Conservation (phyloP, 2,797 vertebrate genomes). For the Sebastes wilsoni region DNA sequence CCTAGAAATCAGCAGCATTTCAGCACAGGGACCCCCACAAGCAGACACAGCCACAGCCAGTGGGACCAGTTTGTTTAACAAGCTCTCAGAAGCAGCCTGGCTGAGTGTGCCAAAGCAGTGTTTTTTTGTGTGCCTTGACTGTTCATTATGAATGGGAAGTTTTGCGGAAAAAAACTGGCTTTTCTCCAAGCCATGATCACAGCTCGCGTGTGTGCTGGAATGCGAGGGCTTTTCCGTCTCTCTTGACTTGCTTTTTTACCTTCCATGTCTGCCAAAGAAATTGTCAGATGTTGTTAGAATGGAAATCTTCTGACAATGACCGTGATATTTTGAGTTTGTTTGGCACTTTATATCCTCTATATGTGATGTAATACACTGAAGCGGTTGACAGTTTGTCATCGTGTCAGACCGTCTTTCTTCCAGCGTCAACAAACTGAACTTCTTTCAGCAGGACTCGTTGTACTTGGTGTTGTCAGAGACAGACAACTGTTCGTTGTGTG, state of each 20-base stretch:
- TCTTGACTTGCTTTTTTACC: conserved; percentile 38
- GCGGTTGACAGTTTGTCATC: conserved; percentile 43
- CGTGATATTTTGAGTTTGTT: conserved; percentile 5
- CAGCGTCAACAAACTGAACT: conserved; percentile 42
- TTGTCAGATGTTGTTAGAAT: conserved; percentile 28
- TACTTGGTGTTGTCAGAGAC: conserved; percentile 12
- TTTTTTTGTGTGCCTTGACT: conserved; percentile 57
- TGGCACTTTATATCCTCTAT: conserved; percentile 13
- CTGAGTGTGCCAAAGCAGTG: conserved; percentile 53
- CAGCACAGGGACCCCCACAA: conserved; percentile 25
- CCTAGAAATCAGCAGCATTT: conserved; percentile 36
- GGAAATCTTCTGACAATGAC: conserved; percentile 31
- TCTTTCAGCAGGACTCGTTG: conserved; percentile 20
- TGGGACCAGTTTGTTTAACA: conserved; percentile 66
- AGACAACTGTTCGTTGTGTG: background rate
- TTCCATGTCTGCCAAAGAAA: conserved; percentile 37
- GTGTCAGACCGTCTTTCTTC: conserved; percentile 35
- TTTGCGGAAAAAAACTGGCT: conserved; percentile 38
- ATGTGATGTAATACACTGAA: conserved; percentile 22
- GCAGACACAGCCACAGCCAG: conserved; percentile 49
- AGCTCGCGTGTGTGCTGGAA: conserved; percentile 55
- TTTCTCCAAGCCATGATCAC: conserved; percentile 68
- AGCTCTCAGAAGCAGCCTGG: conserved; percentile 55
- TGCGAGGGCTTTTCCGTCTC: conserved; percentile 48
- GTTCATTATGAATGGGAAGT: conserved; percentile 70